Evolutionary conservation across 1,140 invertebrate genomes (phyloP).

Genomic region (Vanessa tameamea): DNA sequence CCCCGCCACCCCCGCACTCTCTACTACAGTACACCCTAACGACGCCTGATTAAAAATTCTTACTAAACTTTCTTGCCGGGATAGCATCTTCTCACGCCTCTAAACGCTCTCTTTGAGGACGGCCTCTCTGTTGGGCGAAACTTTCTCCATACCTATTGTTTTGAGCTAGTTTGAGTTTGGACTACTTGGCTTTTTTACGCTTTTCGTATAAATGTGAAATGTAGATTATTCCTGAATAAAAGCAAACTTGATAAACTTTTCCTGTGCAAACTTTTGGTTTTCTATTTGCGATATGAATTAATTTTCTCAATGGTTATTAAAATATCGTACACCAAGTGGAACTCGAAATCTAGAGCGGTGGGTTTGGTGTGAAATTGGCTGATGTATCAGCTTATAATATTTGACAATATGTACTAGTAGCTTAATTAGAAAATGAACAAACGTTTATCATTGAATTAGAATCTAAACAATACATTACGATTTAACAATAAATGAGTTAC

Average conservation of each 20-base stretch:
- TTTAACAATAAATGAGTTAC: slow-evolving; percentile 27
- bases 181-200: slow-evolving; percentile 21
- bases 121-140: slow-evolving; percentile 20
- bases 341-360: too few species aligned
- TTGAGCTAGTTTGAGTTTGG: slow-evolving; percentile 26
- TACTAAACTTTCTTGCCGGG: slow-evolving; percentile 58
- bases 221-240: slow-evolving; percentile 1
- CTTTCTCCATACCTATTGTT: slow-evolving; percentile 38
- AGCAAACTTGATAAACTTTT: background rate
- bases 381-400: too few species aligned
- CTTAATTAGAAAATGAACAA: too few species aligned
- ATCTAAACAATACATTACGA: background rate
- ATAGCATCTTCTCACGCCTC: slow-evolving; percentile 54
- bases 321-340: too few species aligned
- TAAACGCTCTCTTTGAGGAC: slow-evolving; percentile 50
- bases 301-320: too few species aligned
- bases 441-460: too few species aligned
- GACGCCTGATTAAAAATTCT: slow-evolving; percentile 71
- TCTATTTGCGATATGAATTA: background rate
- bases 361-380: too few species aligned
- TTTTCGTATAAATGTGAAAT: background rate
- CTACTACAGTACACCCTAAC: slow-evolving; percentile 29
- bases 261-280: background rate
- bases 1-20: slow-evolving; percentile 49
- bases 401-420: too few species aligned